Conservation (phyloP, 1,140 invertebrate genomes). For the Drosophila micromelanica region DNA sequence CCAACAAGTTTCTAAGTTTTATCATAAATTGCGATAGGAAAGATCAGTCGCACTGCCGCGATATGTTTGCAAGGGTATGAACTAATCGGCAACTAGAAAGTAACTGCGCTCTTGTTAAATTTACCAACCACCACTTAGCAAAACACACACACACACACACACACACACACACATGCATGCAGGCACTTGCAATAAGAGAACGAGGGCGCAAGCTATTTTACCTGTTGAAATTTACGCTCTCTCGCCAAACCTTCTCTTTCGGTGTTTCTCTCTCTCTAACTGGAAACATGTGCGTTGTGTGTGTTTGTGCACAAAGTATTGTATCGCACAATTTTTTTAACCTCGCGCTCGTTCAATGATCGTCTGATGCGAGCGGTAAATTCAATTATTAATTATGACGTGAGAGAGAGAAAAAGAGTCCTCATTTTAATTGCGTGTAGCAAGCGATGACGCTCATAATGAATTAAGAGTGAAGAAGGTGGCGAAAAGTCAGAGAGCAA, state of each 20-base stretch:
- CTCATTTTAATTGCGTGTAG: constrained; percentile 35
- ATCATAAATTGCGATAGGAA: no score
- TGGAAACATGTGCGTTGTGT: constrained; percentile 8
- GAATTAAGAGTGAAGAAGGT: neutral
- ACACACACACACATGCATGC: neutral
- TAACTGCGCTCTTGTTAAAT: constrained; percentile 17
- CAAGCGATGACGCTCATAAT: constrained; percentile 10
- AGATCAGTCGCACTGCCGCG: no score
- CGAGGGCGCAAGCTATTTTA: constrained; percentile 5
- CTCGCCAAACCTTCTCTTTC: neutral
- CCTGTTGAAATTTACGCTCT: constrained; percentile 15
- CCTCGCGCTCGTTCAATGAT: constrained; percentile 13
- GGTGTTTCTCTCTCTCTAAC: neutral
- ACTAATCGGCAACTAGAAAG: neutral
- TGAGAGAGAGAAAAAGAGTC: constrained; percentile 12
- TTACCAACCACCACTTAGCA: neutral
- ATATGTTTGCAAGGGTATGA: no score
- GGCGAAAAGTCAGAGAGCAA: neutral
- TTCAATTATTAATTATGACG: constrained; percentile 38
- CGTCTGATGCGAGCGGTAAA: constrained; percentile 11
- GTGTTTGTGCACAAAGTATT: neutral
- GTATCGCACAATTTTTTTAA: constrained; percentile 13
- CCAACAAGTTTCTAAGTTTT: no score
- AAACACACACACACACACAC: neutral
- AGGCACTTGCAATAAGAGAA: neutral